These are phyloP conservation scores for Yoshiicerus persimilis DNA, from an alignment of 1,140 invertebrate species.

Conservation along the genomic window DNA sequence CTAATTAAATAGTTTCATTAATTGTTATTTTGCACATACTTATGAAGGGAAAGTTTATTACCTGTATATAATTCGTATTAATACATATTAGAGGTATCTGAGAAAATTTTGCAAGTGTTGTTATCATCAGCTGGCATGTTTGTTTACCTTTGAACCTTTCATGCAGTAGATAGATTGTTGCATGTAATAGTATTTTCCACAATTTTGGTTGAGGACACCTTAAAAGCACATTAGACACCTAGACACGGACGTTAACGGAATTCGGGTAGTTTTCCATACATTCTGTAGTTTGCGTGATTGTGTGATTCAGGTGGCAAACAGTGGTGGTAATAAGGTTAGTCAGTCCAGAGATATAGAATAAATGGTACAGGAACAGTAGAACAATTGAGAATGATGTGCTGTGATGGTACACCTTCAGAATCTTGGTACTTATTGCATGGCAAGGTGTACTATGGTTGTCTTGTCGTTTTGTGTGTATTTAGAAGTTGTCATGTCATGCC, in stretches of 20 bases:
- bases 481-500: slow-evolving; percentile 15
- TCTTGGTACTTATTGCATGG: slow-evolving; percentile 17
- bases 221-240: not conserved
- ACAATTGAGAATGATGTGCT: not conserved
- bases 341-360: not conserved
- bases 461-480: not conserved
- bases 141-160: not conserved
- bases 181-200: not conserved
- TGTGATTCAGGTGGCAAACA: slow-evolving; percentile 4
- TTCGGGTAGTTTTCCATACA: not conserved
- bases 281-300: not conserved
- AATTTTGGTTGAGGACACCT: not conserved
- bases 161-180: not conserved
- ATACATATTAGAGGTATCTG: not conserved
- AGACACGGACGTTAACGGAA: not conserved
- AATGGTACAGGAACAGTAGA: not conserved
- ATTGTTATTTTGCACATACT: too few species aligned
- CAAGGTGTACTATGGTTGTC: not conserved
- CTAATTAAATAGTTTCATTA: too few species aligned
- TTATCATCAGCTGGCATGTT: not conserved
- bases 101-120: not conserved
- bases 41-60: too few species aligned
- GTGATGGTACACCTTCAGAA: not conserved
- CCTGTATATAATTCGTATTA: not conserved
- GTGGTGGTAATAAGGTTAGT: not conserved